Percentiles rank a stretch among this genome's conserved stretches.
These are phyloP conservation scores for Entomobrya proxima DNA, from an alignment of 2,888 invertebrate genomes.

Conservation along the genomic window DNA sequence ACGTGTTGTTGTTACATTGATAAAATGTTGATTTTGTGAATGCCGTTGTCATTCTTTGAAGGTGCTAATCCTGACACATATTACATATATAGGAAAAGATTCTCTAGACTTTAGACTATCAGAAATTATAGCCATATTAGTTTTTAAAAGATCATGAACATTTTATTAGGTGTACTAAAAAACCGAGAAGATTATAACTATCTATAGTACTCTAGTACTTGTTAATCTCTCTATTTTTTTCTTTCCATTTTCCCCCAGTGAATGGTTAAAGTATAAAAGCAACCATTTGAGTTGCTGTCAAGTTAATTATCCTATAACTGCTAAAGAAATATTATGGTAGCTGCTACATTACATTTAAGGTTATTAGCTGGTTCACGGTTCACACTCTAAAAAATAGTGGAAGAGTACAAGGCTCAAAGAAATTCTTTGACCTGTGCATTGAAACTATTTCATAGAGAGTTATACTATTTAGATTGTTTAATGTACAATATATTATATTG, in stretches of 20 bases:
- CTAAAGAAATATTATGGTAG: too few species aligned
- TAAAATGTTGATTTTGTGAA: conserved; percentile 9
- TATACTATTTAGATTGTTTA: neutral
- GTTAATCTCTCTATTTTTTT: neutral
- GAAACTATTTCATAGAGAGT: conserved; percentile 20
- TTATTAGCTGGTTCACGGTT: conserved; percentile 21
- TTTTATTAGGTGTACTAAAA: neutral
- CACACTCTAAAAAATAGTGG: conserved; percentile 8
- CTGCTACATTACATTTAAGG: neutral
- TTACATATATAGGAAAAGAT: neutral
- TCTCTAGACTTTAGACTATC: neutral
- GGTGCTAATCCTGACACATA: conserved; percentile 37
- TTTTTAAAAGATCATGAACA: neutral
- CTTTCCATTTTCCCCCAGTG: neutral
- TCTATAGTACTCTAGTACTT: neutral
- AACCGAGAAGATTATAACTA: conserved; percentile 20
- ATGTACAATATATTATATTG: neutral
- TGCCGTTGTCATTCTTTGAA: conserved; percentile 32
- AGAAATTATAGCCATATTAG: conserved; percentile 18
- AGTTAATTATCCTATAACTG: too few species aligned
- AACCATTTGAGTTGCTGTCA: too few species aligned
- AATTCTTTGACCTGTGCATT: neutral
- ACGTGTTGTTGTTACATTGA: neutral
- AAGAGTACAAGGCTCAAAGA: neutral
- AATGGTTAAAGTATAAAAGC: too few species aligned